Conservation (phyloP, 2,113 vertebrate genomes). For the Pachyramphus minor region DNA sequence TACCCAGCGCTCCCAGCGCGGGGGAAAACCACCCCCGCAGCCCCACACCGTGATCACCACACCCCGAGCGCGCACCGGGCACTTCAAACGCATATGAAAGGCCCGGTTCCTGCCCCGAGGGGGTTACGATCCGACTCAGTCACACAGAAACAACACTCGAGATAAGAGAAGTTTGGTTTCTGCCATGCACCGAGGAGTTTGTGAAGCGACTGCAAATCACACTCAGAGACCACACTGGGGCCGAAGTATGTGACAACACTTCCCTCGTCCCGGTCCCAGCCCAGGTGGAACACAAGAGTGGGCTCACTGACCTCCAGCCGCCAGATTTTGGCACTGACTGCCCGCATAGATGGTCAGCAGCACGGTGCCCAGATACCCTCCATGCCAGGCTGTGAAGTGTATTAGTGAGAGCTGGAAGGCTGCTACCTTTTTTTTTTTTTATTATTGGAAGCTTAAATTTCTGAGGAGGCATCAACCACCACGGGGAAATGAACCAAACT, state of each 20-base stretch:
- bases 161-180: not conserved
- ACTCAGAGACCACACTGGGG: not conserved
- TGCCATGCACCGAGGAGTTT: not conserved
- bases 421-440: not conserved
- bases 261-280: accelerated
- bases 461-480: accelerated
- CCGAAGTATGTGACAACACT: not conserved
- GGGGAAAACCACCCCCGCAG: not conserved
- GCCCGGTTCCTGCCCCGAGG: not conserved
- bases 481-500: not conserved
- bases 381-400: not conserved
- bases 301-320: not conserved
- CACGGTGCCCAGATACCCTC: not conserved
- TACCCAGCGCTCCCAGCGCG: not conserved
- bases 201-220: not conserved
- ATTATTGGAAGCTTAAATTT: not conserved
- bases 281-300: no score
- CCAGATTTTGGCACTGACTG: not conserved
- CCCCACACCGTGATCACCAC: not conserved
- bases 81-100: not conserved
- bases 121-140: not conserved
- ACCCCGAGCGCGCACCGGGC: not conserved
- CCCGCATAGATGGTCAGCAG: accelerated
- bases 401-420: not conserved
- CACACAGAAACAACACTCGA: not conserved